Evolutionary conservation across 1,140 invertebrate species (phyloP).

Genomic region (Tyrophagus putrescentiae): DNA sequence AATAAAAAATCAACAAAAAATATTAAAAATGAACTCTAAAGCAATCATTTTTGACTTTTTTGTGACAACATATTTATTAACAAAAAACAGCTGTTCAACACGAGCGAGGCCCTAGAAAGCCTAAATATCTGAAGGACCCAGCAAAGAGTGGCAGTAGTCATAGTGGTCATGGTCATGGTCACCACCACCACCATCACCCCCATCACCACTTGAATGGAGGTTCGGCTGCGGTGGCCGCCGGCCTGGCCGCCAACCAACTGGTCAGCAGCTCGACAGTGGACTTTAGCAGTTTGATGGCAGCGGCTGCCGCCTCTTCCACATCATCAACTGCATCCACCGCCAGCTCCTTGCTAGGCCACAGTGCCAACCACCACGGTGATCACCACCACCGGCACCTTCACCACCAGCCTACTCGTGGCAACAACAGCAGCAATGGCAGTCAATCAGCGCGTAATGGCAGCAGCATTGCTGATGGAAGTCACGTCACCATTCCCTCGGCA

Average conservation of each 20-base stretch:
- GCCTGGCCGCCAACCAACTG: too few species aligned
- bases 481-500: too few species aligned
- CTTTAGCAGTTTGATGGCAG: not conserved
- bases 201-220: too few species aligned
- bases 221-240: too few species aligned
- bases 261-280: too few species aligned
- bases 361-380: not conserved
- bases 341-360: not conserved
- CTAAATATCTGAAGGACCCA: conserved; percentile 35
- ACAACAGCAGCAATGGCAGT: conserved; percentile 10
- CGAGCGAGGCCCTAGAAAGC: conserved; percentile 43
- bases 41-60: too few species aligned
- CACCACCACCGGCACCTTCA: conserved; percentile 20
- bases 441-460: too few species aligned
- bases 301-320: not conserved
- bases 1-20: not conserved
- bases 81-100: conserved; percentile 42
- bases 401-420: conserved; percentile 3
- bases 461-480: too few species aligned
- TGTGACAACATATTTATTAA: too few species aligned
- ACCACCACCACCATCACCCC: conserved; percentile 20
- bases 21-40: not conserved
- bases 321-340: not conserved
- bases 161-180: not conserved
- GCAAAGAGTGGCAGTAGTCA: conserved; percentile 17